A percentile compares a stretch with the other conserved stretches of the same genome.
Conservation (phyloP, 2,797 vertebrate species). For the Telmatherina bonti region DNA sequence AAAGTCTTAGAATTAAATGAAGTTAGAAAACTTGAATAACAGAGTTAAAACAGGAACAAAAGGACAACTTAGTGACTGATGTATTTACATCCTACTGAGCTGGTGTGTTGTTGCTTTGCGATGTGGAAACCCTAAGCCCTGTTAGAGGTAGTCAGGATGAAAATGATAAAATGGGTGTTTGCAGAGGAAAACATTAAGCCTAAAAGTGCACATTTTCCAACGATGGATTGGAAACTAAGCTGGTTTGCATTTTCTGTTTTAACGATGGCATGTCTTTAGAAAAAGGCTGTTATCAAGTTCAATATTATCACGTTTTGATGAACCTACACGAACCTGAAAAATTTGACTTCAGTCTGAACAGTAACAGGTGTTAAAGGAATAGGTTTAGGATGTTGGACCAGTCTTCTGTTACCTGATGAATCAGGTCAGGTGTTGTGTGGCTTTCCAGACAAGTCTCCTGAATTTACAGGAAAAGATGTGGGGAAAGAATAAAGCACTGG, state of each 20-base stretch:
- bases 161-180: slow-evolving; percentile 38
- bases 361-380: background rate
- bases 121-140: slow-evolving; percentile 22
- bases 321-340: background rate
- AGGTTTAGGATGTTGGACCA: background rate
- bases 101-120: slow-evolving; percentile 24
- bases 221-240: background rate
- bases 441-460: slow-evolving; percentile 18
- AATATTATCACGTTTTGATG: background rate
- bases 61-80: slow-evolving; percentile 1
- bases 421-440: background rate
- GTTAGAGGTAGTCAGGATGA: slow-evolving; percentile 72
- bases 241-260: slow-evolving; percentile 3
- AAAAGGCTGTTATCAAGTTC: slow-evolving; percentile 17
- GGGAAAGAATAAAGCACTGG: slow-evolving; percentile 1
- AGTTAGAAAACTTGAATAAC: slow-evolving; percentile 42
- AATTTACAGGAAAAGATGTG: slow-evolving; percentile 3
- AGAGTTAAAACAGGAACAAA: slow-evolving; percentile 17
- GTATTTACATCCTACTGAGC: slow-evolving; percentile 44
- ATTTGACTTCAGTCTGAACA: background rate
- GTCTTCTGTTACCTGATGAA: slow-evolving; percentile 19
- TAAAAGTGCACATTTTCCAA: slow-evolving; percentile 11
- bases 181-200: slow-evolving; percentile 10
- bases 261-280: background rate
- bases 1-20: slow-evolving; percentile 29